A percentile compares a stretch with the other conserved stretches of the same genome.
Conservation (phyloP, 2,888 invertebrate genomes). For the Helleia helle region DNA sequence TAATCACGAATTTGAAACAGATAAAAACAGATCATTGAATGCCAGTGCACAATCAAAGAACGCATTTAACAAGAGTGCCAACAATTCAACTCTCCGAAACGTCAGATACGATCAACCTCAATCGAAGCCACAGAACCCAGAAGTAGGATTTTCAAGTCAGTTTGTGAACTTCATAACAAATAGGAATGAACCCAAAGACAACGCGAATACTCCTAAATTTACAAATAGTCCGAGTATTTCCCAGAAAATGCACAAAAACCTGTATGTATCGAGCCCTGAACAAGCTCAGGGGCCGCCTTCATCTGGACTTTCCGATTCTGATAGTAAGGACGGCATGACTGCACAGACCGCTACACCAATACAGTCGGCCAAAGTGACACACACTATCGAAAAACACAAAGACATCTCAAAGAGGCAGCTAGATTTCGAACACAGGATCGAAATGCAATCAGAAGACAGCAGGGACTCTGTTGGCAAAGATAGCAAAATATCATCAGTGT, state of each 20-base stretch:
- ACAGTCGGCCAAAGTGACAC: constrained; percentile 57
- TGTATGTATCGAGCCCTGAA: constrained; percentile 67
- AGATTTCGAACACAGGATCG: constrained; percentile 61
- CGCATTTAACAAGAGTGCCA: constrained; percentile 43
- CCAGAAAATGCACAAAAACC: constrained; percentile 68
- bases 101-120: constrained; percentile 62
- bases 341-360: constrained; percentile 57
- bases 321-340: constrained; percentile 65
- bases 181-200: constrained; percentile 69
- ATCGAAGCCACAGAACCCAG: constrained; percentile 52
- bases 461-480: constrained; percentile 66
- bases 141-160: constrained; percentile 64
- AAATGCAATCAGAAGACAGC: constrained; percentile 65
- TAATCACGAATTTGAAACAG: constrained; percentile 30
- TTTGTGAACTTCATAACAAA: constrained; percentile 64
- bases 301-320: constrained; percentile 63
- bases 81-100: constrained; percentile 52
- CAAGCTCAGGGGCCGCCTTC: constrained; percentile 68
- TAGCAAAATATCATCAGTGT: constrained; percentile 57
- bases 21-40: constrained; percentile 35
- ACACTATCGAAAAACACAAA: constrained; percentile 52
- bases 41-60: constrained; percentile 36
- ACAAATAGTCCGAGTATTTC: constrained; percentile 65
- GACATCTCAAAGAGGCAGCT: constrained; percentile 65
- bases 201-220: constrained; percentile 70